Evolutionary conservation across 2,113 vertebrate genomes (phyloP), one percentile per base, ranked within the genome.

Genomic region (Cryptoleucopteryx plumbea): DNA sequence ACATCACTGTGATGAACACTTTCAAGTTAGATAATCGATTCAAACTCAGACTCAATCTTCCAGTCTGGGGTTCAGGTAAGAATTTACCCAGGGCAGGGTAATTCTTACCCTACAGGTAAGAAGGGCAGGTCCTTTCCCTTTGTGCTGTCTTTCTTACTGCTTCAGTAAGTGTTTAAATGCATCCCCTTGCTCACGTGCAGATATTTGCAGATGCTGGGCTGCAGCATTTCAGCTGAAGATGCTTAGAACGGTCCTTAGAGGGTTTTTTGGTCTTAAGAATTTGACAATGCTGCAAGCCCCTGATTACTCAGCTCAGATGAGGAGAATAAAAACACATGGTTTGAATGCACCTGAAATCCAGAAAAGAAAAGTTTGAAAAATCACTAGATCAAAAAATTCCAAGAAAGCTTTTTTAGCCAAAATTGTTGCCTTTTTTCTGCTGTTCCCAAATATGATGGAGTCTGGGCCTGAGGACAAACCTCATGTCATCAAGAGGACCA

Each of bases 401-500:
- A 73, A 29, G 4, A 40, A 55, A 59, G 7, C 1, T 40, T 73
- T 88, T 45, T 34, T 21, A 73, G 26, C 26, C 52, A 67, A 38
- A 93, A 86, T 5, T 9, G 10, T 22, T 21, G 25, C 11, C 31
- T 18, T 83, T 88, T 36, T 58, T 32, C 78, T 55, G 42, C 19
- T 15, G 2, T 78, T 93, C 15, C n/a, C 48, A 78, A 43, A 48
- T 73, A n/a, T 10, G 25, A 65, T 23, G 20, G 58, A 38, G 48
- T 55, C 40, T 29, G 31, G 29, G 16, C 45, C 53, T 31, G 62
- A 73, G 40, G 80, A 94, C 85, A 70, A 11, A 56, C 29, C 48
- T 52, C 26, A 15, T 9, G 48, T 34, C 56, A 20, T 48, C 61
- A 52, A 43, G 2, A 1, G 36, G 31, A 42, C 20, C 1, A 0